These are phyloP conservation scores for Bettongia penicillata DNA, from an alignment of 2,113 vertebrate genomes.

Conservation along the genomic window DNA sequence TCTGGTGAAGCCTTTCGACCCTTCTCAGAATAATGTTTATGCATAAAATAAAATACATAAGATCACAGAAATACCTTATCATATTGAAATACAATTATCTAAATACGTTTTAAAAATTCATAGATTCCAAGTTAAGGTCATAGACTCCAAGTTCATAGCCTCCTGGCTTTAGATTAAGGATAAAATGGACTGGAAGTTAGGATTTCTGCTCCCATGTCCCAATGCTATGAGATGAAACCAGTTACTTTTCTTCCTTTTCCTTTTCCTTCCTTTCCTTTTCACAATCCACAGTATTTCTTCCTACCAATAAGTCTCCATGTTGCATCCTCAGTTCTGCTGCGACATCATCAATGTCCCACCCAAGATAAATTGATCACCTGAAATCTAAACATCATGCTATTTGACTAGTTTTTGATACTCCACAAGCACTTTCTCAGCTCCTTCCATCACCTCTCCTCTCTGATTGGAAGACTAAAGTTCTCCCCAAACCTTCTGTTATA, in stretches of 20 bases:
- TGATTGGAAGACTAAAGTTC: neutral
- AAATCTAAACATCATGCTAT: neutral
- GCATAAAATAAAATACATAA: neutral
- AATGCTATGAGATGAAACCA: neutral
- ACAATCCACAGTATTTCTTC: neutral
- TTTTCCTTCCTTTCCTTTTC: no score
- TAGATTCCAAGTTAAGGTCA: neutral
- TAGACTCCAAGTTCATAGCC: neutral
- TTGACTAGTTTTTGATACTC: neutral
- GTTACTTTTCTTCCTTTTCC: slow-evolving; percentile 1
- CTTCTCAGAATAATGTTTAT: neutral
- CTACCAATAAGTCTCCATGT: neutral
- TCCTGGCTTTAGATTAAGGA: neutral
- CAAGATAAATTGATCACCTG: neutral
- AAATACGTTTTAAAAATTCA: neutral
- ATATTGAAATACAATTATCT: neutral
- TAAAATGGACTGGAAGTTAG: neutral
- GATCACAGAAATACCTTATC: neutral
- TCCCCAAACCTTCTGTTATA: neutral
- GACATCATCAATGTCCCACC: neutral
- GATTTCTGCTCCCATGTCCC: neutral
- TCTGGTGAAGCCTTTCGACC: neutral
- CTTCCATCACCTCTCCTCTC: neutral
- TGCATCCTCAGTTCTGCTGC: neutral
- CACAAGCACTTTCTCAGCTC: neutral